Base-by-base conservation (phyloP, 2,113 vertebrate genomes). In the Prionailurus viverrinus region DNA sequence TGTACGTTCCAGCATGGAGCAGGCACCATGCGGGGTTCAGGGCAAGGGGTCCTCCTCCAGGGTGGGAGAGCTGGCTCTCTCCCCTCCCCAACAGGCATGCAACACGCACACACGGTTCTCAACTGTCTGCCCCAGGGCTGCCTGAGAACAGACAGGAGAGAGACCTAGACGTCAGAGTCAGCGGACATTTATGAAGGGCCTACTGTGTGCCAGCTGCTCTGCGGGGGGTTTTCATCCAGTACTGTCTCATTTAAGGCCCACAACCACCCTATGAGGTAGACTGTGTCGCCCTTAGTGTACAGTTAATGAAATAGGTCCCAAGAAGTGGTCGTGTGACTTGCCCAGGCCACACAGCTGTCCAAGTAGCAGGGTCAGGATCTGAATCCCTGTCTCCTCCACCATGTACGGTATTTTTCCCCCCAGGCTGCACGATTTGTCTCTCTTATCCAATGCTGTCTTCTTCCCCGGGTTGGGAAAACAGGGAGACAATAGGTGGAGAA, bases 1-100 rank as follows among this genome's bases (percentile, higher is more conserved):
- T 99, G 99, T 99, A 99, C 48, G 99, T 98, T n/a, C 66, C 12
- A 3, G 5, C 3, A 12, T 45, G 94, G 89, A 86, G 92, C 33
- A 14, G 71, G 69, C 73, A 16, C 85, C 81, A 0, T 2, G 45
- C 76, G 66, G 89, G 91, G 45, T 7, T n/a, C 36, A 23, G 0
- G 0, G 48, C 4, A 0, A 58, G 1, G 1, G 71, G 63, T 41
- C 39, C 94, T 71, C 27, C 71, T 18, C 0, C 0, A 0, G 5
- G 25, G 21, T 13, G 41, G 0, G 0, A 41, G 82, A 4, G 4
- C 5, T 0, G 58, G 13, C 89, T 84, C n/a, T 84, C n/a, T 93
- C 80, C 41, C 18, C 41, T 0, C 33, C 7, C 4, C 0, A 0
- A 9, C 82, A 87, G 73, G 61, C 53, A 18, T 1, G 8, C 29